Conservation (phyloP, 2,113 vertebrate species). For the Murina feae region DNA sequence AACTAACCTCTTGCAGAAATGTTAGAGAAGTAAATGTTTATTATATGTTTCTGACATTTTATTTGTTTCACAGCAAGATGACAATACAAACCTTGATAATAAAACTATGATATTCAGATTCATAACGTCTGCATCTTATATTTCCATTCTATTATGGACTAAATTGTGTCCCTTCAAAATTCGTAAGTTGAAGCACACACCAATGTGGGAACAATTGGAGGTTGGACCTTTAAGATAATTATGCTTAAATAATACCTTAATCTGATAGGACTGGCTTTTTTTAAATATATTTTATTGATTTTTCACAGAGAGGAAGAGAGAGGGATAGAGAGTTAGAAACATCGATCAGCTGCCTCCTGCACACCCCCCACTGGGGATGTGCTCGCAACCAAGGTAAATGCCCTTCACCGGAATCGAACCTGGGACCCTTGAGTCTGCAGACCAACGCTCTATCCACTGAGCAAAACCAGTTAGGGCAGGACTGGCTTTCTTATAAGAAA, state of each 20-base stretch:
- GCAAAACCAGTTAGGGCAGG: no score
- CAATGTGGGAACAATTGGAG: background rate
- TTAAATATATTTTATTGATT: no score
- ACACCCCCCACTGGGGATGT: no score
- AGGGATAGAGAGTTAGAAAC: no score
- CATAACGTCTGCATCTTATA: background rate
- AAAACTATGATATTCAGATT: background rate
- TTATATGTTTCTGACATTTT: background rate
- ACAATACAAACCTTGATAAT: background rate
- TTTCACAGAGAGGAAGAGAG: no score
- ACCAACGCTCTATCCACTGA: no score
- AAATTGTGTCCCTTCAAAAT: background rate
- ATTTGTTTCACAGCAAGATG: background rate
- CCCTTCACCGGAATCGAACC: no score
- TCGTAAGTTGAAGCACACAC: background rate
- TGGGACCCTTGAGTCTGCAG: no score
- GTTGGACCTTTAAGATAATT: background rate
- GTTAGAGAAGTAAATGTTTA: background rate
- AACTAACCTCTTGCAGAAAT: background rate
- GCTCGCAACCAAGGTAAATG: no score
- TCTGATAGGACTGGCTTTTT: background rate
- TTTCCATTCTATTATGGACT: background rate
- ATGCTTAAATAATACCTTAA: background rate
- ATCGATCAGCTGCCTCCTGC: no score
- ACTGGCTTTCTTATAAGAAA: background rate